Evolutionary conservation across 2,888 invertebrate genomes (phyloP).

Genomic region (Entomobrya proxima): DNA sequence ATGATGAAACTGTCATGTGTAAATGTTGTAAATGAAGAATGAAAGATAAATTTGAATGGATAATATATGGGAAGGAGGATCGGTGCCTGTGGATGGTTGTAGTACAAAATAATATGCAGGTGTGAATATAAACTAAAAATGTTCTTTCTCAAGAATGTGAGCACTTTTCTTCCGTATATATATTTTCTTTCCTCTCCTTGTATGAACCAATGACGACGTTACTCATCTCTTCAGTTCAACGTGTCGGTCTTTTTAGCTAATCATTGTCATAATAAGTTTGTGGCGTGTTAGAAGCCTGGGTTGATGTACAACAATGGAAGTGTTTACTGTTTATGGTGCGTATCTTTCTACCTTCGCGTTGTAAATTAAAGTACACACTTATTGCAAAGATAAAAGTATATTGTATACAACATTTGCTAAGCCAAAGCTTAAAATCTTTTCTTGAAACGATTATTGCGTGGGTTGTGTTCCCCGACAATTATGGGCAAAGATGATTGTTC

Average conservation of each 20-base stretch:
- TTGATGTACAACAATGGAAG: background rate
- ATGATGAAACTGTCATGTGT: constrained; percentile 28
- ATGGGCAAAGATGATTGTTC: constrained; percentile 58
- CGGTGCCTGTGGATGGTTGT: constrained; percentile 1
- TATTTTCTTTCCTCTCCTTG: background rate
- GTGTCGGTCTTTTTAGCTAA: constrained; percentile 9
- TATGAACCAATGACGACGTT: background rate
- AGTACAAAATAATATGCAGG: constrained; percentile 28
- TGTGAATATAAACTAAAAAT: background rate
- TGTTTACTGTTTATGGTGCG: background rate
- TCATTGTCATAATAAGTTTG: constrained; percentile 21
- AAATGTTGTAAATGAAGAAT: constrained; percentile 9
- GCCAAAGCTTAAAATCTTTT: background rate
- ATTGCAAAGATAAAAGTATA: background rate
- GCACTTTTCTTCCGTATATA: background rate
- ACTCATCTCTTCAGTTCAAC: background rate
- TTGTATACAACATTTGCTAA: background rate
- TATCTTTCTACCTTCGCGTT: background rate
- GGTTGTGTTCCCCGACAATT: constrained; percentile 49
- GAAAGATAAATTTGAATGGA: constrained; percentile 36
- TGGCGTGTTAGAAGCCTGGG: background rate
- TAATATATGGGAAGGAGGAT: constrained; percentile 56
- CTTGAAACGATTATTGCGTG: constrained; percentile 48
- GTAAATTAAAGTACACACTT: background rate
- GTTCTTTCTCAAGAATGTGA: background rate